Conservation (phyloP, 2,113 vertebrate species). For the Pseudolaguvia tuberculata region DNA sequence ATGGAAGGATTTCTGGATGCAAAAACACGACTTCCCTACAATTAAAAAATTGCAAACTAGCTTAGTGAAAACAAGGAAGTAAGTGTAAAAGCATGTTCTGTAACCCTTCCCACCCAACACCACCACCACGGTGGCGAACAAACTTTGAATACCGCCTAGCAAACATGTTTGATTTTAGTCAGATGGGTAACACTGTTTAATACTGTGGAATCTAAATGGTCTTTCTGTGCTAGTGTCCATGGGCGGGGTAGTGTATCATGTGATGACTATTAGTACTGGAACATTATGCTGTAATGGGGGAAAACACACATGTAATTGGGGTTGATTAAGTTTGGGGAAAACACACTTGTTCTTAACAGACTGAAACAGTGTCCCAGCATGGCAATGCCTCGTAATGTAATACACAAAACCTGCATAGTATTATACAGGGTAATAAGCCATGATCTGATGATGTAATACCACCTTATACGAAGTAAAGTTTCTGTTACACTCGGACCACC, state of each 20-base stretch:
- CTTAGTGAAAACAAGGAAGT: not conserved
- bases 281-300: too few relatives aligned
- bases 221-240: too few relatives aligned
- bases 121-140: too few relatives aligned
- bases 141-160: too few relatives aligned
- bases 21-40: not conserved
- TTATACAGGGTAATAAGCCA: not conserved
- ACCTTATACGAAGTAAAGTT: not conserved
- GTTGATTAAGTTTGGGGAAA: accelerated
- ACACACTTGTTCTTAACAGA: not conserved
- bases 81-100: not conserved
- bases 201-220: too few relatives aligned
- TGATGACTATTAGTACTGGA: too few relatives aligned
- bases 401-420: not conserved
- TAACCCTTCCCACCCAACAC: too few relatives aligned
- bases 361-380: too few relatives aligned
- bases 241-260: too few relatives aligned
- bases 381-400: not conserved
- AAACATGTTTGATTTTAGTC: too few relatives aligned
- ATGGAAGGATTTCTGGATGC: not conserved
- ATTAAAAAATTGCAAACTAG: not conserved
- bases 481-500: not conserved
- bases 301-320: too few relatives aligned
- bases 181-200: too few relatives aligned
- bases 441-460: not conserved